Evolutionary conservation across 2,797 vertebrate genomes (phyloP), one percentile per base, ranked within the genome.

Genomic region (Staurois parvus): DNA sequence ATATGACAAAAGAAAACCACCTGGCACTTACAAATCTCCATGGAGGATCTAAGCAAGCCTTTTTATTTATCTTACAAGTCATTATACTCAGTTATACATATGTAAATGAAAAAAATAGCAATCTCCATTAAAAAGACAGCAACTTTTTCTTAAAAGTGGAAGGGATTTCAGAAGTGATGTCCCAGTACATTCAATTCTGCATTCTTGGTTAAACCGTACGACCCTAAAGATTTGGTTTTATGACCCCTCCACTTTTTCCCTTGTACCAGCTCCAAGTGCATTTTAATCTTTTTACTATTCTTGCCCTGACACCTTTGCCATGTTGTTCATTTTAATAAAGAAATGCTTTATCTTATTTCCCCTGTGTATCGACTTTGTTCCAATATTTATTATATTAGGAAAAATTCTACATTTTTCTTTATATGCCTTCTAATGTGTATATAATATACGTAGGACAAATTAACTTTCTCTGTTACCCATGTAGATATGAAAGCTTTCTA

Each of bases 261-360:
- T 42, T 72, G 48, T 77, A 77, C 64, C 64, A 40, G 30, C 28
- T 84, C 68, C 76, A 84, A 84, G 75, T 21, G 5, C 42, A 56
- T 66, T 72, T 79, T 73, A 84, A 84, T 84, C 68, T 45, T 30
- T 30, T 73, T 79, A 84, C 37, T 67, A 48, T 37, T 28, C 59
- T 48, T 79, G 68, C 69, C 67, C 67, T 26, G 40, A 67, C 76
- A 84, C 83, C 76, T 84, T 45, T 67, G 37, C 17, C 72, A 56
- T 66, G 32, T 84, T 77, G 56, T 84, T 84, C 69, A 40, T 67
- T 79, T 79, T 79, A 79, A 48, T 66, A 79, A 66, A 84, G 37
- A 79, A 84, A 79, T 66, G 30, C 40, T 72, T 79, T 78, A 28
- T 30, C 69, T 73, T 84, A 84, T 84, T 79, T 84, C 76, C 76